A percentile compares a stretch with the other conserved stretches of the same genome.
These are phyloP conservation scores for Cheilosia grossa DNA, from an alignment of 2,888 invertebrate species.

Conservation along the genomic window DNA sequence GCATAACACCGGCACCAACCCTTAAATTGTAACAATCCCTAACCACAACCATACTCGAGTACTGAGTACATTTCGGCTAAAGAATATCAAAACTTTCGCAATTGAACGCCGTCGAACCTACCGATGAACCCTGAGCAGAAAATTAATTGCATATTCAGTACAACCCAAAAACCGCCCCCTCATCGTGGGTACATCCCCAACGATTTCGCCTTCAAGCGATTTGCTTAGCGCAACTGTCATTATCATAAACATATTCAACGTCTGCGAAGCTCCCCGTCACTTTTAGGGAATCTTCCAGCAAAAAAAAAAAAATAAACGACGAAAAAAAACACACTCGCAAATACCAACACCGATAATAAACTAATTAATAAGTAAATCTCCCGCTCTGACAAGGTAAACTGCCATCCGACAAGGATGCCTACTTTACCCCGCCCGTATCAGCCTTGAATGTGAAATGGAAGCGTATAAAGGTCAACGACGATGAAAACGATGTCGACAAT, in stretches of 20 bases:
- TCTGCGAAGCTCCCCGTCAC: conserved; percentile 13
- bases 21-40: no score
- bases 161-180: neutral
- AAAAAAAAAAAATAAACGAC: no score
- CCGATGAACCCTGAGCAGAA: neutral
- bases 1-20: no score
- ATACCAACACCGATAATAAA: conserved; percentile 35
- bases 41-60: no score
- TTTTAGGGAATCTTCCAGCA: conserved; percentile 9
- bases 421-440: conserved; percentile 13
- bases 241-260: conserved; percentile 27
- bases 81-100: neutral
- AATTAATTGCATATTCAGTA: neutral
- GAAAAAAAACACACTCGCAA: no score
- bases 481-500: neutral
- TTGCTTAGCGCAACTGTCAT: conserved; percentile 32
- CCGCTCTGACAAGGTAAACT: conserved; percentile 12
- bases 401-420: conserved; percentile 4
- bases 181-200: neutral
- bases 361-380: conserved; percentile 55
- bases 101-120: neutral
- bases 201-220: conserved; percentile 3
- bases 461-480: conserved; percentile 49
- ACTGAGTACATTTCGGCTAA: no score
- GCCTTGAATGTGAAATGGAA: conserved; percentile 45